phyloP scores from a whole-genome alignment of 2,113 vertebrate species.

The Pangasianodon hypophthalmus region DNA sequence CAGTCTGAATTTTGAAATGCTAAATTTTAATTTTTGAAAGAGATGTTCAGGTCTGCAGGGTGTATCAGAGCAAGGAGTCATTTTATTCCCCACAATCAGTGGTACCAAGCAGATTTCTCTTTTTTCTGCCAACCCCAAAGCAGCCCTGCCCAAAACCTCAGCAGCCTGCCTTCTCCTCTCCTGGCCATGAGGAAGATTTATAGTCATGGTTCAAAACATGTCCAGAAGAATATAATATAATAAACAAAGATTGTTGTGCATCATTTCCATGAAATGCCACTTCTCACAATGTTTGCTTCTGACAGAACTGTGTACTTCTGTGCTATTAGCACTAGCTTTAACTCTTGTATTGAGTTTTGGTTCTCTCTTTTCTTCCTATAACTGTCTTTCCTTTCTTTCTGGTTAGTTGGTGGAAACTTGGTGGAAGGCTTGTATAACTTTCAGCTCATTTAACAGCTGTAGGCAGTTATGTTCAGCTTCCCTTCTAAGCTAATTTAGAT shows the following conservation, averaged over 20 bases:
- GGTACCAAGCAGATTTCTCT: slow-evolving; percentile 37
- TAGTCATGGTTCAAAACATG: slow-evolving; percentile 24
- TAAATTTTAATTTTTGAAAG: neutral
- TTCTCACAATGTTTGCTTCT: neutral
- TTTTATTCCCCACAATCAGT: neutral
- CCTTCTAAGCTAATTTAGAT: neutral
- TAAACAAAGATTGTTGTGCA: neutral
- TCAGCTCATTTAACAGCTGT: neutral
- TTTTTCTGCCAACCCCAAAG: slow-evolving; percentile 57
- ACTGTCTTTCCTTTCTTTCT: neutral
- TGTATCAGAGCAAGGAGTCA: neutral
- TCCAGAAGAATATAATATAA: neutral
- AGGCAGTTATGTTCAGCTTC: no score
- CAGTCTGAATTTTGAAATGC: slow-evolving; percentile 39
- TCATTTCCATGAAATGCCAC: neutral
- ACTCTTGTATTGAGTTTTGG: neutral
- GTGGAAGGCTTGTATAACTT: neutral
- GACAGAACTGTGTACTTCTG: neutral
- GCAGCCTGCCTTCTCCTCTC: slow-evolving; percentile 47
- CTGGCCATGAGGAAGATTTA: neutral
- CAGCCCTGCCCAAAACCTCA: slow-evolving; percentile 68
- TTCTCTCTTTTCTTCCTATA: neutral
- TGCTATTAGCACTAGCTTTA: neutral
- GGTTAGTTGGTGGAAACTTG: neutral
- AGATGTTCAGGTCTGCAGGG: neutral